A percentile compares a stretch with the other conserved stretches of the same genome.
Evolutionary conservation across 1,140 invertebrate genomes (phyloP).

Genomic region (Dryas iulia): DNA sequence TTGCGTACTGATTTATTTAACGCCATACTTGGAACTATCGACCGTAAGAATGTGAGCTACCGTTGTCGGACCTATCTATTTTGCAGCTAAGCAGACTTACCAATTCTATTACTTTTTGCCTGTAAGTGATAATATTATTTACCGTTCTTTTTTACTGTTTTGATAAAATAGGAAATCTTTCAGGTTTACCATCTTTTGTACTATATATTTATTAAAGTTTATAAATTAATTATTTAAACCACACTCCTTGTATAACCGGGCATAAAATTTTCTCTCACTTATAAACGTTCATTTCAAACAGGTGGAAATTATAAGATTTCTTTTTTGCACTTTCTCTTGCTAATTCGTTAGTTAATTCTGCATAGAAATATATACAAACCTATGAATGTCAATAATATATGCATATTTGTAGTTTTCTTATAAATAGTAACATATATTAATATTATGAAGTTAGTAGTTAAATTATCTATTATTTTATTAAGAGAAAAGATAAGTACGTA

Average conservation of each 20-base stretch:
- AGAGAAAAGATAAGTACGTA: no score
- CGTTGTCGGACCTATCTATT: conserved; percentile 27
- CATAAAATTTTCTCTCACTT: not conserved
- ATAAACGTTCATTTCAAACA: not conserved
- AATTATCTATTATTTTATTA: no score
- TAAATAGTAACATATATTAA: no score
- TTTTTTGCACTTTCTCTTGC: not conserved
- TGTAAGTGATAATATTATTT: not conserved
- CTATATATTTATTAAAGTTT: not conserved
- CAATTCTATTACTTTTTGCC: not conserved
- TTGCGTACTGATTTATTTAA: conserved; percentile 63
- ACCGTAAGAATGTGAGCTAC: conserved; percentile 48
- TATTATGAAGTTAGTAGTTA: no score
- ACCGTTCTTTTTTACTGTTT: no score
- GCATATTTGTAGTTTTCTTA: no score
- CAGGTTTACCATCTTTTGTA: not conserved
- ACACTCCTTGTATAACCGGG: not conserved
- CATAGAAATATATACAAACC: no score
- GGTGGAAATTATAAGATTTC: not conserved
- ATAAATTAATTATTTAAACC: not conserved
- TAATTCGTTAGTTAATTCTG: not conserved
- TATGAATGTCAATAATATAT: no score
- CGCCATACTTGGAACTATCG: conserved; percentile 51
- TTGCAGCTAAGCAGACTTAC: not conserved
- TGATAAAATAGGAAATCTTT: no score